Evolutionary conservation across 2,113 vertebrate species (phyloP).

Genomic region (Corvus cornix): DNA sequence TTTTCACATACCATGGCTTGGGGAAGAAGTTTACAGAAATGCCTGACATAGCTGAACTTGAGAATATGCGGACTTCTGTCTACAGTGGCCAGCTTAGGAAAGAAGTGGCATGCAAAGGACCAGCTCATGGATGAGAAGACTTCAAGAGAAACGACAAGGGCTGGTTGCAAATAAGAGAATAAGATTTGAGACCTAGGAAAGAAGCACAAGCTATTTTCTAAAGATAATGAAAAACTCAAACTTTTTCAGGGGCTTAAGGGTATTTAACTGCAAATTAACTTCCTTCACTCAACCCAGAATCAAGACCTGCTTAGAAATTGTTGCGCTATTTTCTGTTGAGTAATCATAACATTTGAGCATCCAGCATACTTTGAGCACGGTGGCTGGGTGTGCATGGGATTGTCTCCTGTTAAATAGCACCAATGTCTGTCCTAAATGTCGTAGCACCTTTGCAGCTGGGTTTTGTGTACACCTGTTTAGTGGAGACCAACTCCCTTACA

Average conservation of each 20-base stretch:
- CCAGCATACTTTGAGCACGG: not conserved
- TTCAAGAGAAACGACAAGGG: not conserved
- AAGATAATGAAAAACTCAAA: slow-evolving; percentile 27
- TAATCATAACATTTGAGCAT: slow-evolving; percentile 8
- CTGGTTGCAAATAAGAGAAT: not conserved
- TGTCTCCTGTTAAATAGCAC: not conserved
- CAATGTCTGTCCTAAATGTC: not conserved
- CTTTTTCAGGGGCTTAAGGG: slow-evolving; percentile 26
- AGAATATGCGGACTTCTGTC: not conserved
- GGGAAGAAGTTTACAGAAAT: not conserved
- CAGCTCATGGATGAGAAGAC: not conserved
- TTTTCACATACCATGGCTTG: not conserved
- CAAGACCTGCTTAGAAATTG: not conserved
- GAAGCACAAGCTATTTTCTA: slow-evolving; percentile 22
- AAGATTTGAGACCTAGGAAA: not conserved
- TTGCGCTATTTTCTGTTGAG: slow-evolving; percentile 7
- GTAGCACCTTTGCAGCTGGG: not conserved
- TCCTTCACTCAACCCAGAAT: not conserved
- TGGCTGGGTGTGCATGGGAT: not conserved
- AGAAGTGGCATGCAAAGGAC: not conserved
- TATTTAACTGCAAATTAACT: slow-evolving; percentile 47
- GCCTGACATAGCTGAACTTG: not conserved
- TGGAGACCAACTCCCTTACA: not conserved
- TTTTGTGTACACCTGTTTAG: not conserved
- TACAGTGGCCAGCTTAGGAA: not conserved